Evolutionary conservation across 2,113 vertebrate genomes (phyloP).

Genomic region (Aix galericulata): DNA sequence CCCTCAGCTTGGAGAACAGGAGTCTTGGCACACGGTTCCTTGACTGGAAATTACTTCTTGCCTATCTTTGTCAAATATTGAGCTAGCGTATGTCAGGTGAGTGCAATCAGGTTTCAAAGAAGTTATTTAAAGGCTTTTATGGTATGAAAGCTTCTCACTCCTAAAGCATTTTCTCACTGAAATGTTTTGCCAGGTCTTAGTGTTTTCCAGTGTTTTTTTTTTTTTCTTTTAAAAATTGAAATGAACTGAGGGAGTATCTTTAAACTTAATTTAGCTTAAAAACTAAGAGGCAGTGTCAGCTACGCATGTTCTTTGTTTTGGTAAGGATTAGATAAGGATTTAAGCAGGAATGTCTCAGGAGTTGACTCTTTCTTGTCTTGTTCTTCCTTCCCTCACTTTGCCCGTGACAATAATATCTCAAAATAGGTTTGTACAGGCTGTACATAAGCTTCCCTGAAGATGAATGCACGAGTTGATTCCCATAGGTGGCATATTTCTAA

Average conservation of each 20-base stretch:
- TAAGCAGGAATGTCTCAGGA: background rate
- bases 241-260: background rate
- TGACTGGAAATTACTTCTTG: background rate
- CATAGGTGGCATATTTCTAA: background rate
- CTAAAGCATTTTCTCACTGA: background rate
- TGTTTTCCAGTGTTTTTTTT: background rate
- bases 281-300: background rate
- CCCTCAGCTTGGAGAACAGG: background rate
- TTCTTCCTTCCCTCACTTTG: background rate
- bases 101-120: slow-evolving; percentile 9
- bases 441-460: background rate
- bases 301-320: background rate
- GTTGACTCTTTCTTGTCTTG: background rate
- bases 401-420: background rate
- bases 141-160: background rate
- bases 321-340: background rate
- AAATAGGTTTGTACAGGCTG: background rate
- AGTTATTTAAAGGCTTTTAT: slow-evolving; percentile 9
- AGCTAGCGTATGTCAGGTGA: slow-evolving; percentile 23
- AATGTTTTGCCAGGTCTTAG: background rate
- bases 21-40: slow-evolving; percentile 2
- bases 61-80: slow-evolving; percentile 48
- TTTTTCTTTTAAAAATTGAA: background rate
- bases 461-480: background rate
- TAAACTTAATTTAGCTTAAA: background rate